Evolutionary conservation across 2,888 invertebrate genomes (phyloP).

Genomic region (Salticus scenicus): DNA sequence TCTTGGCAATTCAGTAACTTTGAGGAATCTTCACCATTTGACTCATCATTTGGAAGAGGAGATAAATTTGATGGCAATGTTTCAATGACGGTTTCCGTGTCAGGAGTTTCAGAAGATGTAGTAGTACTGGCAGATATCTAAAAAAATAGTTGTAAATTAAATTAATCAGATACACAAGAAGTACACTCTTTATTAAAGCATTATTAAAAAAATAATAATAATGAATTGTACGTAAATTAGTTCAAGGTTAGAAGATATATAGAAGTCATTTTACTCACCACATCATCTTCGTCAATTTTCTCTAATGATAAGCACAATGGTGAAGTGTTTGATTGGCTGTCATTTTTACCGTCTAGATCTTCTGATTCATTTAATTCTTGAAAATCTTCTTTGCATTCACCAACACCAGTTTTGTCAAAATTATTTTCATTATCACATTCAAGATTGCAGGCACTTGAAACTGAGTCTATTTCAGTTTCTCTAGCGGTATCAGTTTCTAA

Average conservation of each 20-base stretch:
- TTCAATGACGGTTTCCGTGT: slow-evolving; percentile 63
- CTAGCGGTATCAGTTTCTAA: too few relatives aligned
- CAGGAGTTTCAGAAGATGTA: slow-evolving; percentile 64
- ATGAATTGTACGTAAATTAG: too few relatives aligned
- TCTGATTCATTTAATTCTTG: neutral
- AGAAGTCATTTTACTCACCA: slow-evolving; percentile 47
- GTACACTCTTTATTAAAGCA: too few relatives aligned
- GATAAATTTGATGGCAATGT: slow-evolving; percentile 55
- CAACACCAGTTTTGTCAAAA: neutral
- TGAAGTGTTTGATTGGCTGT: slow-evolving; percentile 41
- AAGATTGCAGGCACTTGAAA: slow-evolving; percentile 27
- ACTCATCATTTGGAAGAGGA: slow-evolving; percentile 65
- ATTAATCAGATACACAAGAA: too few relatives aligned
- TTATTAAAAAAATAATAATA: too few relatives aligned
- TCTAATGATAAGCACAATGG: slow-evolving; percentile 64
- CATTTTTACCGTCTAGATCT: neutral
- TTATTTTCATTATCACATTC: neutral
- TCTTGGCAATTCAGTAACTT: slow-evolving; percentile 24
- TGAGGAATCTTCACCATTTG: slow-evolving; percentile 53
- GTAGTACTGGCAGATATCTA: slow-evolving; percentile 59
- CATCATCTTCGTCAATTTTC: slow-evolving; percentile 61
- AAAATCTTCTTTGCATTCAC: neutral
- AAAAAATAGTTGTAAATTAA: too few relatives aligned
- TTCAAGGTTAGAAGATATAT: too few relatives aligned
- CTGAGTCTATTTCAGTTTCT: neutral